Conservation (phyloP, 1,140 invertebrate genomes). For the Lucilia sericata region DNA sequence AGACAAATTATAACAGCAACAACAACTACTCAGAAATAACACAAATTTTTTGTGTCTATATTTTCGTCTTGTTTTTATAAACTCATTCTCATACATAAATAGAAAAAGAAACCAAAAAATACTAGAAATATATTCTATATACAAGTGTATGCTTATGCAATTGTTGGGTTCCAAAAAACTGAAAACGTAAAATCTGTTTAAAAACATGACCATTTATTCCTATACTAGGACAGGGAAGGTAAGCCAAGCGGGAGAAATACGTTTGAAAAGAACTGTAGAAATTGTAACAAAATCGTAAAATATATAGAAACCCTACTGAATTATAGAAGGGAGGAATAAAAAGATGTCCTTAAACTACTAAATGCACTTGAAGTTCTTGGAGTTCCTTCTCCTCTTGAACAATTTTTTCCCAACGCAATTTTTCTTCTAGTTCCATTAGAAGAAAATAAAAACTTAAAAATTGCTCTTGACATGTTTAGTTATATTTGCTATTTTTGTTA, state of each 20-base stretch:
- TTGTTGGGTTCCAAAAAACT: not conserved
- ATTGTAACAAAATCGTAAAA: no score
- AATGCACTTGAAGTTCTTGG: no score
- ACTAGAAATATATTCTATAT: no score
- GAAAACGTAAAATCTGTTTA: not conserved
- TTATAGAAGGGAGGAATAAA: no score
- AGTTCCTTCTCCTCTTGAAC: not conserved
- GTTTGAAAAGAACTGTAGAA: not conserved
- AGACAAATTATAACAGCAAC: no score
- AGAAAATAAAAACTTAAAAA: conserved; percentile 15
- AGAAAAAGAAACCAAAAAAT: no score
- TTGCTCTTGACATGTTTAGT: conserved; percentile 25
- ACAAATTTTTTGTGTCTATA: no score
- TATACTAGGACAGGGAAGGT: not conserved
- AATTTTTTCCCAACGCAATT: not conserved
- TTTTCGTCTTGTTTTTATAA: no score
- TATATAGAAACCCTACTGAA: no score
- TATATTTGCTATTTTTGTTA: not conserved
- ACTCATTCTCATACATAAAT: no score
- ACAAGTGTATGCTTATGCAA: not conserved
- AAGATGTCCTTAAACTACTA: no score
- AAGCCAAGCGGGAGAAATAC: not conserved
- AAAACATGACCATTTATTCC: not conserved
- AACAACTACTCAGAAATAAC: no score
- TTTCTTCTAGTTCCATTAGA: not conserved